phyloP scores from a whole-genome alignment of 2,797 vertebrate species.

The Podarcis siculus region DNA sequence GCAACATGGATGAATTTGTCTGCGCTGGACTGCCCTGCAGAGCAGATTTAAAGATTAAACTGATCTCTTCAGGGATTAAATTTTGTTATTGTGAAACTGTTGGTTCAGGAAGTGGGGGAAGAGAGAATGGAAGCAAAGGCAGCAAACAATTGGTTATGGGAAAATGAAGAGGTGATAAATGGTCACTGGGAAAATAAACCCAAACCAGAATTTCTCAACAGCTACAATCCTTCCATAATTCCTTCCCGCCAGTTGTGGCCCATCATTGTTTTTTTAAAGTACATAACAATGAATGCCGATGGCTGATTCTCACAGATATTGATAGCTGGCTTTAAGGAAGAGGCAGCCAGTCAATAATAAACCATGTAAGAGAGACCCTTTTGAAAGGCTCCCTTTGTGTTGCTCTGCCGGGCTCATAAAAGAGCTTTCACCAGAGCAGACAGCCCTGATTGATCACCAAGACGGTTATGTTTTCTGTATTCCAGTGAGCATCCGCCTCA shows the following conservation, averaged over 20 bases:
- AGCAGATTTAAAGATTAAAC: neutral
- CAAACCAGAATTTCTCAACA: neutral
- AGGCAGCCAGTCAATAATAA: slow-evolving; percentile 17
- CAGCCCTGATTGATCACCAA: slow-evolving; percentile 45
- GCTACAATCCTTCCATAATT: neutral
- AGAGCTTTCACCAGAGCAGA: slow-evolving; percentile 35
- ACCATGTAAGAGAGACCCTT: slow-evolving; percentile 20
- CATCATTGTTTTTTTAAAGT: neutral
- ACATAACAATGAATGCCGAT: neutral
- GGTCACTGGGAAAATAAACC: neutral
- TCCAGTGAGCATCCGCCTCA: slow-evolving; percentile 23
- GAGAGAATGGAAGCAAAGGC: neutral
- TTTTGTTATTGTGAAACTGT: neutral
- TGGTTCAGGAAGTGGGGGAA: rapidly evolving
- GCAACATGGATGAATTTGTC: neutral
- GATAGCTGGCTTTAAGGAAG: slow-evolving; percentile 15
- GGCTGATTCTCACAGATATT: slow-evolving; percentile 20
- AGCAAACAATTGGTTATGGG: neutral
- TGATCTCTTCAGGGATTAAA: neutral
- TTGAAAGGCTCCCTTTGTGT: slow-evolving; percentile 24
- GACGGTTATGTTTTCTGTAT: slow-evolving; percentile 31
- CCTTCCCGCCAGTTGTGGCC: neutral
- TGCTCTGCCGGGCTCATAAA: slow-evolving; percentile 39
- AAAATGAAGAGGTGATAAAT: neutral
- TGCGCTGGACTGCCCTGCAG: neutral